Percentiles rank a stretch among this genome's conserved stretches.
phyloP scores from a whole-genome alignment of 2,797 vertebrate species.

The Urosaurus nigricauda region DNA sequence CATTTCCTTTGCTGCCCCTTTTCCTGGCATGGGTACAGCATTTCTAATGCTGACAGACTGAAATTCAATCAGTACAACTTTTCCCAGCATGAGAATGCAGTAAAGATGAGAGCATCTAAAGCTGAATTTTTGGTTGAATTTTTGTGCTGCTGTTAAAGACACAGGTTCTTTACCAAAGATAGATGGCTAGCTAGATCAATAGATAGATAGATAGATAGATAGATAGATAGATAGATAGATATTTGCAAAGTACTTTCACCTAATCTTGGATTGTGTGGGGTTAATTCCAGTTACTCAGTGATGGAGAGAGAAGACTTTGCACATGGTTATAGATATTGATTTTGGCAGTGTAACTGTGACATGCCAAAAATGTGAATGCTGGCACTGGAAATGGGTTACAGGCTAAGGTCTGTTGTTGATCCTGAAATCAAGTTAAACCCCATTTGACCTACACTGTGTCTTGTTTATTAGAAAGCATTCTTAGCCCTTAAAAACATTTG shows the following conservation, averaged over 20 bases:
- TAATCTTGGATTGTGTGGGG: not conserved
- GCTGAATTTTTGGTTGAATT: not conserved
- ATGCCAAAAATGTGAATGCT: not conserved
- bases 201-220: no score
- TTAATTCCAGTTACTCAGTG: not conserved
- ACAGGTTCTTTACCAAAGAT: not conserved
- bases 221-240: not conserved
- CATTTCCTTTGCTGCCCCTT: not conserved
- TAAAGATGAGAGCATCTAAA: not conserved
- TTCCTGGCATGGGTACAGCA: not conserved
- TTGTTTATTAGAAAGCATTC: not conserved
- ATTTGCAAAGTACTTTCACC: not conserved
- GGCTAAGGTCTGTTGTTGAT: not conserved
- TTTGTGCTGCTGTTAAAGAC: not conserved
- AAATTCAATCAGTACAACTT: not conserved
- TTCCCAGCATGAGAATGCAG: no score
- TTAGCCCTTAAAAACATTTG: not conserved
- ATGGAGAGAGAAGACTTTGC: not conserved
- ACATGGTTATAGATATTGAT: not conserved
- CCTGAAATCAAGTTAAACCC: not conserved
- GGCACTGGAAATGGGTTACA: not conserved
- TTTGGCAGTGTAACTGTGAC: not conserved
- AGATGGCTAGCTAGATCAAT: no score
- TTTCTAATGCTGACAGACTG: not conserved
- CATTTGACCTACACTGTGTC: not conserved